A percentile compares a stretch with the other conserved stretches of the same genome.
phyloP scores from a whole-genome alignment of 2,888 invertebrate species.

The Drosophila pullipes region DNA sequence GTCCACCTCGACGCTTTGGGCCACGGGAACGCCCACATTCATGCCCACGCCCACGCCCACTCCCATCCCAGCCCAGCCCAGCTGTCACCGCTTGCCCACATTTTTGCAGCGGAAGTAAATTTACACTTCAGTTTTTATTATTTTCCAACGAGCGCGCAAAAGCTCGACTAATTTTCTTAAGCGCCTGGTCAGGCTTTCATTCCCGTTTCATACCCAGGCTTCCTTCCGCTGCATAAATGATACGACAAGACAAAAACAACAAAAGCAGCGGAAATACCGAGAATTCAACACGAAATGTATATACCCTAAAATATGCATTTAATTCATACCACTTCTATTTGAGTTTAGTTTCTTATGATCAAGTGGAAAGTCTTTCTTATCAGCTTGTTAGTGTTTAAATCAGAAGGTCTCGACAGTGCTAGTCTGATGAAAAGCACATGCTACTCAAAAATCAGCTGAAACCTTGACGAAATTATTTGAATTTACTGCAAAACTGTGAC shows the following conservation, averaged over 20 bases:
- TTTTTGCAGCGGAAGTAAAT: conserved; percentile 74
- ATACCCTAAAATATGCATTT: background rate
- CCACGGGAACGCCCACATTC: conserved; percentile 19
- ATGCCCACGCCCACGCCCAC: conserved; percentile 13
- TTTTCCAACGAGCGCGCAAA: conserved; percentile 69
- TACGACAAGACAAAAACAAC: conserved; percentile 15
- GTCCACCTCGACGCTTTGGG: conserved; percentile 44
- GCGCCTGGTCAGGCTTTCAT: conserved; percentile 33
- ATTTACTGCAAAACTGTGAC: background rate
- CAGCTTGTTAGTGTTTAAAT: background rate
- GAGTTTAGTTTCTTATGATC: background rate
- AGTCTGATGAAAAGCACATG: background rate
- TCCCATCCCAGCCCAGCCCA: conserved; percentile 10
- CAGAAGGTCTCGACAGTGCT: background rate
- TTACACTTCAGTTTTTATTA: conserved; percentile 78
- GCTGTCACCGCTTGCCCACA: conserved; percentile 65
- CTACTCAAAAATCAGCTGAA: background rate
- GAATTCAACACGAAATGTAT: background rate
- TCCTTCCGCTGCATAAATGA: conserved; percentile 43
- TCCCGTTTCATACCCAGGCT: conserved; percentile 28
- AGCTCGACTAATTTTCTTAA: conserved; percentile 76
- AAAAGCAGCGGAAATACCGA: background rate
- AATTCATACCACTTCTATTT: background rate
- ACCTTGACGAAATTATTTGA: background rate
- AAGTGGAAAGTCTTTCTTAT: background rate